Percentiles rank a stretch among this genome's conserved stretches.
Conservation (phyloP, 2,113 vertebrate species). For the Corvus hawaiiensis region DNA sequence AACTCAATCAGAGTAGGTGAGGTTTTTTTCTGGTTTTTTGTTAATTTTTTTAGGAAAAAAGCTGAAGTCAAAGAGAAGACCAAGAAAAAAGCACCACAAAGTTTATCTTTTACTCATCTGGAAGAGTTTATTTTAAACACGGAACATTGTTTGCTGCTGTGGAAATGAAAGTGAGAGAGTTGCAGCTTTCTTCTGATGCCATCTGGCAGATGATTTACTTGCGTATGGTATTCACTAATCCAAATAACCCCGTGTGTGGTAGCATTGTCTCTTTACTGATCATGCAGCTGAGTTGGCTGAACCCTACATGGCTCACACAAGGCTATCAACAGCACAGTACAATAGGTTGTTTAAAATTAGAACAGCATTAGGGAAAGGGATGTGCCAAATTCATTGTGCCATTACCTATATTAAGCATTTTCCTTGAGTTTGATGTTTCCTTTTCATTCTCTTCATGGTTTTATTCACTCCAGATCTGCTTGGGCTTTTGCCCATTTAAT, state of each 20-base stretch:
- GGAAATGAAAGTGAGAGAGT: constrained; percentile 78
- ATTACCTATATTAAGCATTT: constrained; percentile 23
- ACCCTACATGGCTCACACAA: constrained; percentile 64
- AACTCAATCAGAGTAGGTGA: constrained; percentile 51
- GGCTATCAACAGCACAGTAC: constrained; percentile 55
- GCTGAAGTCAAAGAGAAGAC: constrained; percentile 58
- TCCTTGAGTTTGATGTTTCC: background rate
- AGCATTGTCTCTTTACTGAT: constrained; percentile 66
- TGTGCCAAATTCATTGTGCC: background rate
- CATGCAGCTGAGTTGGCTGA: constrained; percentile 70
- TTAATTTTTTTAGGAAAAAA: background rate
- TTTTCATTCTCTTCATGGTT: background rate
- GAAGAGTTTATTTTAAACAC: constrained; percentile 84
- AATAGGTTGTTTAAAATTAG: constrained; percentile 51
- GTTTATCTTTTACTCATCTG: constrained; percentile 84
- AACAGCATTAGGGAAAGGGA: background rate
- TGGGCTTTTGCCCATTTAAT: background rate
- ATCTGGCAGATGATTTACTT: constrained; percentile 79
- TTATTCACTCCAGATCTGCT: background rate
- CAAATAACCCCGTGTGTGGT: constrained; percentile 74
- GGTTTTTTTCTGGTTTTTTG: background rate
- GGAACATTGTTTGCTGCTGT: constrained; percentile 77
- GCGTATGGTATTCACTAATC: constrained; percentile 74
- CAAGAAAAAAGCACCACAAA: constrained; percentile 66
- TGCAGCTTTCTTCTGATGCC: constrained; percentile 74